These are phyloP conservation scores for Ectemnius cavifrons DNA, from an alignment of 2,888 invertebrate species.

Conservation along the genomic window DNA sequence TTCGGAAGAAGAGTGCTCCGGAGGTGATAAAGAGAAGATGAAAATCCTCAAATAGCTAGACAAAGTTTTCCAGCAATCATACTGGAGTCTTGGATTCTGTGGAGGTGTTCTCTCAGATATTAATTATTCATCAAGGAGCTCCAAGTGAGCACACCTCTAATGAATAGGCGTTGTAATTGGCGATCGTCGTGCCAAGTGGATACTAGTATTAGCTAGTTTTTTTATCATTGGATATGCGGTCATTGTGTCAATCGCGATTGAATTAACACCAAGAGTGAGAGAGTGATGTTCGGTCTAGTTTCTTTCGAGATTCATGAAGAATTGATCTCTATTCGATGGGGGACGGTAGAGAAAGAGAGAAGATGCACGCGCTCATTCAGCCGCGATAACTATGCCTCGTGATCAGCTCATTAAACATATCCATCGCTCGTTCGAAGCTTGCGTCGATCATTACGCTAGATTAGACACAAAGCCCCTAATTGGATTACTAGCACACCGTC, in stretches of 20 bases:
- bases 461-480: slow-evolving; percentile 40
- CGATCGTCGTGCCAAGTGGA: too few species aligned
- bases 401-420: slow-evolving; percentile 24
- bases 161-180: too few species aligned
- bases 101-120: too few species aligned
- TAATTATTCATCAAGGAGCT: too few species aligned
- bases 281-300: not conserved
- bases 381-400: not conserved
- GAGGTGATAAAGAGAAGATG: too few species aligned
- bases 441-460: slow-evolving; percentile 29
- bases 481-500: slow-evolving; percentile 31
- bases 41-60: too few species aligned
- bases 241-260: slow-evolving; percentile 20
- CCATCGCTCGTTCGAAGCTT: slow-evolving; percentile 15
- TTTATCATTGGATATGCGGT: not conserved
- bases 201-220: too few species aligned
- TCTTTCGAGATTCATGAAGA: too few species aligned
- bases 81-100: too few species aligned
- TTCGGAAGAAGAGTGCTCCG: too few species aligned
- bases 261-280: slow-evolving; percentile 6
- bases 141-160: not conserved
- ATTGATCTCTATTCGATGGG: too few species aligned
- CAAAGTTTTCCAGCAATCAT: too few species aligned
- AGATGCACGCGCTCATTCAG: not conserved
- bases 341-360: not conserved